Conservation (phyloP, 2,113 vertebrate genomes). For the Loxodonta africana region DNA sequence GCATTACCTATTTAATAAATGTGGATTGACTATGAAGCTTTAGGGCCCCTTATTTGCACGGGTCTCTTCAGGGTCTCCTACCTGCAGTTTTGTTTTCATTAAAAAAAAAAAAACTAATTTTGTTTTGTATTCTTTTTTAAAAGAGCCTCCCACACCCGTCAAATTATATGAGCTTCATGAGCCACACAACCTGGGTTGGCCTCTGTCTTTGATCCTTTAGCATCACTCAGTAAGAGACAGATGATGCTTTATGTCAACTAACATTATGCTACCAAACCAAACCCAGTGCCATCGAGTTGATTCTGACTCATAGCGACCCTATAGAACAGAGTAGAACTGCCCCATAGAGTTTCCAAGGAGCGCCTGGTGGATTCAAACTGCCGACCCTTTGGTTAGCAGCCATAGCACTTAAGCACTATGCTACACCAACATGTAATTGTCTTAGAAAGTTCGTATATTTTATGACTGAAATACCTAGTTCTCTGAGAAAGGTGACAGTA, state of each 20-base stretch:
- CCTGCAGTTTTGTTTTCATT: background rate
- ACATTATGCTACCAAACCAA: background rate
- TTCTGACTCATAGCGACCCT: no score
- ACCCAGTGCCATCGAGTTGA: no score
- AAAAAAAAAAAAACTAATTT: background rate
- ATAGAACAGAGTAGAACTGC: no score
- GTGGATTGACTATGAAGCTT: background rate
- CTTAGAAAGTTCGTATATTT: background rate
- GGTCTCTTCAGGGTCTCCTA: constrained; percentile 19
- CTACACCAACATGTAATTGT: background rate
- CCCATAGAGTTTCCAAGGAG: no score
- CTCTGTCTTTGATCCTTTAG: constrained; percentile 19
- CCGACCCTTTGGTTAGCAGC: no score
- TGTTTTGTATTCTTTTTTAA: background rate
- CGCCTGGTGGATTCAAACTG: no score
- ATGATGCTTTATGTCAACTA: background rate
- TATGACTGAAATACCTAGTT: background rate
- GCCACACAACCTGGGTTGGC: background rate
- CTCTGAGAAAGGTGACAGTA: background rate
- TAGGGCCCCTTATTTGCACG: background rate
- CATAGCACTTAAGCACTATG: no score
- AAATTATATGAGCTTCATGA: background rate
- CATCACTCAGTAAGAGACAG: background rate
- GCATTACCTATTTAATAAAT: background rate
- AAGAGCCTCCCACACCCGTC: background rate